Evolutionary conservation across 2,888 invertebrate genomes (phyloP), one percentile per base, ranked within the genome.

Genomic region (Bembecia ichneumoniformis): DNA sequence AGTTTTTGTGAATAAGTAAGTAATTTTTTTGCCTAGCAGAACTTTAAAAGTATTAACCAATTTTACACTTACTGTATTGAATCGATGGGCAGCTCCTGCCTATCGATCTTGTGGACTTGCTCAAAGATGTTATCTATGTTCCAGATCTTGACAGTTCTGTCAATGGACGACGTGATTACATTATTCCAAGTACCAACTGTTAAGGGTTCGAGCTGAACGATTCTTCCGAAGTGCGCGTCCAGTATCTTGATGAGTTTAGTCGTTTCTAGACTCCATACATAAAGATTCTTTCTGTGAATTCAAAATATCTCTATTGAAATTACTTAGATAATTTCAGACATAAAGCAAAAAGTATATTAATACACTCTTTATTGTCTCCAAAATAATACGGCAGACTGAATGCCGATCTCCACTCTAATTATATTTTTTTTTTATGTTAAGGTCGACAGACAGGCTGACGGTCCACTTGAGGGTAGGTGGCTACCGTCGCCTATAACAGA

Each of bases 81-180:
- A 75, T 99, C 98, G 52, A 99, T 96, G 60, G 97, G 96, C 52
- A 98, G 86, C 70, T 99, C 99, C 71, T 98, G 97, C 7, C 98
- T 88, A 67, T 98, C 96, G 57, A 99, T 97, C 43, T 96, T 95
- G 70, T 97, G 97, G 0, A 98, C 97, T 77, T 98, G 97, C 71
- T 99, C 98, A 67, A 98, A 97, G 58, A 99, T 98, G 74, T 99
- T 99, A 76, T 98, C 97, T 51, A 99, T 97, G 74, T 99, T 99
- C 99, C 99, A 99, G 3, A 98, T 97, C 89, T 99, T 99, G 5
- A 99, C 98, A 0, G 97, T 97, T 53, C 98, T 91, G 77, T 99
- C 99, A 47, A 99, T 97, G 0, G 98, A 98, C 0, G 98, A 97
- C 0, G 99, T 98, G 47, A 99, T 96, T 3, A 98, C 93, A 73